phyloP scores from a whole-genome alignment of 2,888 invertebrate genomes.

The Sialis fuliginosa region DNA sequence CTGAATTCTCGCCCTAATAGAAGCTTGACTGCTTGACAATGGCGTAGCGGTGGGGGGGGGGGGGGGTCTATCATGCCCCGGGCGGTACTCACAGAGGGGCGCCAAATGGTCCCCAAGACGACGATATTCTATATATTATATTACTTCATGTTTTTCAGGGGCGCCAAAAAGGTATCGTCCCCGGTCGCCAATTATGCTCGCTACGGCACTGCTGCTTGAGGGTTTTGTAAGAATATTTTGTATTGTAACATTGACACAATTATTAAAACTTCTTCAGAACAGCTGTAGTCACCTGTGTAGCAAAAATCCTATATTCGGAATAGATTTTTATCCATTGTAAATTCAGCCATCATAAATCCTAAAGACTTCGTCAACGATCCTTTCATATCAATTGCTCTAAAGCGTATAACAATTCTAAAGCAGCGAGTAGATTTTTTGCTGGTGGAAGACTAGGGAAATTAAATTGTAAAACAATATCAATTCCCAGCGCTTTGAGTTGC shows the following conservation, averaged over 20 bases:
- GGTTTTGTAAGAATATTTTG: conserved; percentile 73
- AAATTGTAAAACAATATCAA: conserved; percentile 80
- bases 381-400: conserved; percentile 57
- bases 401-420: conserved; percentile 76
- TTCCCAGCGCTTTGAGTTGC: conserved; percentile 85
- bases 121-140: too few relatives aligned
- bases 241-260: conserved; percentile 88
- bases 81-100: too few relatives aligned
- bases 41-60: too few relatives aligned
- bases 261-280: conserved; percentile 79
- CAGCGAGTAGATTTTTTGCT: conserved; percentile 65
- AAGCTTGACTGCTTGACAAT: conserved; percentile 52
- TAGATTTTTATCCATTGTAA: conserved; percentile 58
- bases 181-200: too few relatives aligned
- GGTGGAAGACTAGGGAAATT: conserved; percentile 89
- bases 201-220: too few relatives aligned
- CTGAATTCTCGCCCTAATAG: conserved; percentile 48
- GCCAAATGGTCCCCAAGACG: too few relatives aligned
- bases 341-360: conserved; percentile 77
- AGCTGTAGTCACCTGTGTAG: conserved; percentile 59
- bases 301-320: too few relatives aligned
- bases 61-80: too few relatives aligned
- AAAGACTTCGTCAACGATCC: conserved; percentile 61
- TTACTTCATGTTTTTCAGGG: too few relatives aligned
- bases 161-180: too few relatives aligned